Base-by-base conservation (phyloP, 2,797 vertebrate genomes). In the Enteromius radiatus region DNA sequence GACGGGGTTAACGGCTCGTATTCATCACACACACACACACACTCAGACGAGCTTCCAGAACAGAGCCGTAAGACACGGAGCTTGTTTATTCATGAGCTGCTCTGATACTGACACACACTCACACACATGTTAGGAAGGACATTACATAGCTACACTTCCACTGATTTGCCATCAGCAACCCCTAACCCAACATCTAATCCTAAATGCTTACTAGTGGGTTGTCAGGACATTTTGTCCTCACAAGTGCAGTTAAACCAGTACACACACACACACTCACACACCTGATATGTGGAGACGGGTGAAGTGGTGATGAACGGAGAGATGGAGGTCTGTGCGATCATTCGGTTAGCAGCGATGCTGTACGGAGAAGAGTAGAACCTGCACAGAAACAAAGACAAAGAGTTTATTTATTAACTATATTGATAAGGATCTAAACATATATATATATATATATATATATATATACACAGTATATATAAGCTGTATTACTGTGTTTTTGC, bases 341-440 rank as follows among this genome's bases (percentile, higher is more conserved):
- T 98, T 94, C 97, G 96, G 94, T 98, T 98, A 94, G 97, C 96
- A 94, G 97, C 96, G 92, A 98, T 97, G 94, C 97, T 98, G 96
- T 98, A 98, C 91, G 97, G 97, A 94, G 97, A 96, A 89, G 97
- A 97, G 96, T 97, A 99, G 95, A 98, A 98, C 95, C 97, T 98
- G 95, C 85, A 95, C 85, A 84, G 88, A 93, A 86, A 88, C 76
- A 79, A 11, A 49, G 2, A 43, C 3, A 67, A 10, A 45, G 1
- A 38, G 21, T 9, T 54, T 36, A 36, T 38, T 79, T 28, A 70
- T 14, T 21, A 52, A 21, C 9, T 2, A 21, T 8, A 52, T 9
- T 52, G 17, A 8, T 49, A 6, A 49, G 6, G 47, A 49, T 19
- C 19, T 19, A 49, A 49, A 5, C 17, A 11, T 1, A n/a, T n/a